phyloP scores from a whole-genome alignment of 2,113 vertebrate species.

The Euleptes europaea region DNA sequence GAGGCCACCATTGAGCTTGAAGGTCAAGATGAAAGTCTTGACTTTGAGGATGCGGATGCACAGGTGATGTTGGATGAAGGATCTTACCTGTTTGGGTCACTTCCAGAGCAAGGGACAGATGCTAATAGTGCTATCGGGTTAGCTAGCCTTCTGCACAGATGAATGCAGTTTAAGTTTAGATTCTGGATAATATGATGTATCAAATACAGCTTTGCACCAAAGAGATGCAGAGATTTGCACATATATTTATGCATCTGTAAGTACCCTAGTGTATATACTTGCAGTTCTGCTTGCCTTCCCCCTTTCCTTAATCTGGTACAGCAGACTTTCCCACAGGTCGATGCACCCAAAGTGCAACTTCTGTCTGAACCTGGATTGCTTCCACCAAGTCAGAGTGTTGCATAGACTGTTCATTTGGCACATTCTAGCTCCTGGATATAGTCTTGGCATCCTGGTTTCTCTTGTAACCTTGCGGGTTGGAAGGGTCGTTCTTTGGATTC shows the following conservation, averaged over 20 bases:
- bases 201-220: not conserved
- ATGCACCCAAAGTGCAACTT: too few relatives aligned
- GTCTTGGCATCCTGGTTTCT: not conserved
- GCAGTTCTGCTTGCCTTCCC: not conserved
- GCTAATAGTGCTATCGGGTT: not conserved
- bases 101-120: not conserved
- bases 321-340: not conserved
- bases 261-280: not conserved
- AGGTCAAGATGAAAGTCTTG: constrained; percentile 87
- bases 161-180: not conserved
- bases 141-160: not conserved
- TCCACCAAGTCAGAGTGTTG: not conserved
- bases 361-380: not conserved
- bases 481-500: too few relatives aligned
- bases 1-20: constrained; percentile 95
- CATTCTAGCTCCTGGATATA: not conserved
- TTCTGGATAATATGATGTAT: not conserved
- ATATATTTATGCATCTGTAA: not conserved
- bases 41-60: constrained; percentile 92
- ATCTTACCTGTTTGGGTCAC: not conserved
- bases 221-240: not conserved
- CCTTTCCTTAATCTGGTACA: not conserved
- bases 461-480: too few relatives aligned
- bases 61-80: constrained; percentile 69
- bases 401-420: not conserved